These are phyloP conservation scores for Limanda limanda DNA, from an alignment of 2,113 vertebrate genomes.

Conservation along the genomic window DNA sequence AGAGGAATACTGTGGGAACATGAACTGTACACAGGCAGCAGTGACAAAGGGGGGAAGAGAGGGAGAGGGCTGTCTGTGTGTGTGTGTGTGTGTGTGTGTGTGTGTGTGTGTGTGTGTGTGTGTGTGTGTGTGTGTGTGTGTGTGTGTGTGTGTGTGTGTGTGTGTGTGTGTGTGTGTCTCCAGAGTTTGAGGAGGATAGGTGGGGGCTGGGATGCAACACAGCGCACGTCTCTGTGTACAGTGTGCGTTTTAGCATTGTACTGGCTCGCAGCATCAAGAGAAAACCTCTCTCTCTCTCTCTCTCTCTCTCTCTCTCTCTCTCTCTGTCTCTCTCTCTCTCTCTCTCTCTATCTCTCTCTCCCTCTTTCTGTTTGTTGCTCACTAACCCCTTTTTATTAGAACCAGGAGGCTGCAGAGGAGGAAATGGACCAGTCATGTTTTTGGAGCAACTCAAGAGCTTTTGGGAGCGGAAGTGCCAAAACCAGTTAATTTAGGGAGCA, in stretches of 20 bases:
- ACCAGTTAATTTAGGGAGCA: conserved; percentile 64
- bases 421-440: conserved; percentile 73
- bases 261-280: neutral
- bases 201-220: neutral
- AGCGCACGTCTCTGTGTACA: neutral
- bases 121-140: neutral
- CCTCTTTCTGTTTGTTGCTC: neutral
- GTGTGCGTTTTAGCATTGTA: conserved; percentile 12
- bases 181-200: neutral
- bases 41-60: conserved; percentile 50
- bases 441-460: conserved; percentile 67
- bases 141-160: conserved; percentile 7
- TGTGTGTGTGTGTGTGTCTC: neutral
- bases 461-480: conserved; percentile 74
- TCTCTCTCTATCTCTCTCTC: conserved; percentile 6
- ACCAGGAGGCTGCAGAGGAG: conserved; percentile 69
- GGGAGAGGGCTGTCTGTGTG: neutral
- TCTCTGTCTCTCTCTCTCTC: conserved; percentile 7
- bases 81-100: conserved; percentile 9
- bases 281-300: neutral
- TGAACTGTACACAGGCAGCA: conserved; percentile 69
- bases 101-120: conserved; percentile 1
- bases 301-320: conserved; percentile 16
- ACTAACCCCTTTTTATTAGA: conserved; percentile 67
- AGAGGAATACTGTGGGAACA: conserved; percentile 76